Evolutionary conservation across 1,140 invertebrate species (phyloP).

Genomic region (Hycleus phaleratus): DNA sequence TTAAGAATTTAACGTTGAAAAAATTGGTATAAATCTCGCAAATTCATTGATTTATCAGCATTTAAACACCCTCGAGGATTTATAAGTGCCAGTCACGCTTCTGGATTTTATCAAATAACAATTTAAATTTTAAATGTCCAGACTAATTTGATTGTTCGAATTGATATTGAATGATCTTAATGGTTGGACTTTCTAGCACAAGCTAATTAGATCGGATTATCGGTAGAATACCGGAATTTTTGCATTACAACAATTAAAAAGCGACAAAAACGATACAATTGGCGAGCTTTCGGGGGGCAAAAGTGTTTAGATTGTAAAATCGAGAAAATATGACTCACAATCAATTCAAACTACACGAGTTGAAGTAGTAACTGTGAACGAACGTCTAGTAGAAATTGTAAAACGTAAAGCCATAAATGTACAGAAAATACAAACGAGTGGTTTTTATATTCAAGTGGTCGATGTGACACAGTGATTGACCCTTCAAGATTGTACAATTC

Average conservation of each 20-base stretch:
- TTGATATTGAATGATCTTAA: conserved; percentile 11
- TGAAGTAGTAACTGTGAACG: too few relatives aligned
- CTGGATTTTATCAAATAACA: conserved; percentile 12
- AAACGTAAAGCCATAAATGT: too few relatives aligned
- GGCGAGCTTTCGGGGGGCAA: too few relatives aligned
- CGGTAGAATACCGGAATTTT: too few relatives aligned
- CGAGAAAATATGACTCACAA: too few relatives aligned
- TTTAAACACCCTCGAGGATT: conserved; percentile 8
- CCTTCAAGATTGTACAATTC: neutral
- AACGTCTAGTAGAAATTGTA: too few relatives aligned
- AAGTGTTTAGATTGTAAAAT: too few relatives aligned
- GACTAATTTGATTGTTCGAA: conserved; percentile 16
- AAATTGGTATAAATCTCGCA: conserved; percentile 3
- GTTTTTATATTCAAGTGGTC: too few relatives aligned
- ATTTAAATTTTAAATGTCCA: conserved; percentile 19
- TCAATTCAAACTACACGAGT: too few relatives aligned
- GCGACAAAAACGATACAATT: too few relatives aligned
- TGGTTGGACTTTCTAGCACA: conserved; percentile 2
- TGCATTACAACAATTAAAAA: too few relatives aligned
- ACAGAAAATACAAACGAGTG: too few relatives aligned
- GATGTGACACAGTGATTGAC: neutral
- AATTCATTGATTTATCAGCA: neutral
- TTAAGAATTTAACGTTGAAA: neutral
- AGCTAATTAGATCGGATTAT: neutral
- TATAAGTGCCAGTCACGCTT: conserved; percentile 17